These are phyloP conservation scores for Conus canariensis DNA, from an alignment of 2,888 invertebrate species.

Conservation along the genomic window DNA sequence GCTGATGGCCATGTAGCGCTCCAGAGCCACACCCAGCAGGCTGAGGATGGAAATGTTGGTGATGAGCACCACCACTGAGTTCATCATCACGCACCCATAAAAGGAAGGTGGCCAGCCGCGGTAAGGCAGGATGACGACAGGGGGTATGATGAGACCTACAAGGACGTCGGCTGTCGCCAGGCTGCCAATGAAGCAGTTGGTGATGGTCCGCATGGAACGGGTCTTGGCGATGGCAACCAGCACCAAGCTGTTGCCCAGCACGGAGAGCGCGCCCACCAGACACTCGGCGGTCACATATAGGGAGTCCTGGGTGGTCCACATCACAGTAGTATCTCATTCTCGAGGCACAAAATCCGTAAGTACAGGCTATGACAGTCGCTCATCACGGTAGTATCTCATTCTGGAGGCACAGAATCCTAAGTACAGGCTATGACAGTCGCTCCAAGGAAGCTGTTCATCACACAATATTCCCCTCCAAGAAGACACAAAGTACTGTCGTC, in stretches of 20 bases:
- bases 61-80: constrained; percentile 72
- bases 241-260: constrained; percentile 68
- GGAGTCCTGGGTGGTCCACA: constrained; percentile 31
- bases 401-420: background rate
- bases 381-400: background rate
- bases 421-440: too few species aligned
- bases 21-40: constrained; percentile 74
- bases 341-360: background rate
- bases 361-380: background rate
- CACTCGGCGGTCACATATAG: constrained; percentile 67
- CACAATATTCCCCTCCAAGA: too few species aligned
- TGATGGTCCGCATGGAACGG: constrained; percentile 63
- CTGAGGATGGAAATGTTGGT: constrained; percentile 77
- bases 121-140: constrained; percentile 66
- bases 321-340: background rate
- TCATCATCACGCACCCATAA: constrained; percentile 72
- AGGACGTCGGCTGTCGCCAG: constrained; percentile 71
- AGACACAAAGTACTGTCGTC: too few species aligned
- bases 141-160: constrained; percentile 69
- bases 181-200: constrained; percentile 73
- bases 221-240: constrained; percentile 66
- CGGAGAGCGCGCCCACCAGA: constrained; percentile 60
- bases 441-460: too few species aligned
- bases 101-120: constrained; percentile 64
- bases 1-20: constrained; percentile 75